These are phyloP conservation scores for Papilio helenus DNA, from an alignment of 1,140 invertebrate genomes.

Conservation along the genomic window DNA sequence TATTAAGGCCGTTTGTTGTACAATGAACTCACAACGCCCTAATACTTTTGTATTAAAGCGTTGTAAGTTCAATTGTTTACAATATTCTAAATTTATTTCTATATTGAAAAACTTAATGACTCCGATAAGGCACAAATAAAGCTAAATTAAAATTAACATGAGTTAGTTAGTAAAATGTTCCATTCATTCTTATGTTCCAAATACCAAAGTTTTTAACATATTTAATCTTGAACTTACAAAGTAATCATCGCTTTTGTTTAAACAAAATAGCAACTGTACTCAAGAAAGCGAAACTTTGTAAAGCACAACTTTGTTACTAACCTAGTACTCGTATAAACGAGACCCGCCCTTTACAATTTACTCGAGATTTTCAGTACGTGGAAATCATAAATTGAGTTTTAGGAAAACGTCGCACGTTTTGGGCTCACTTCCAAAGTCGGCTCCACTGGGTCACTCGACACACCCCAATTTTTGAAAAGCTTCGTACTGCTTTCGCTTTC, in stretches of 20 bases:
- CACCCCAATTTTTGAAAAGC: conserved; percentile 46
- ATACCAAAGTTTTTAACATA: too few species aligned
- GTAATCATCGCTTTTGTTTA: neutral
- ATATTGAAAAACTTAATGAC: neutral
- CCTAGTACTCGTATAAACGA: neutral
- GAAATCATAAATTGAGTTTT: conserved; percentile 35
- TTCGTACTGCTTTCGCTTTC: conserved; percentile 45
- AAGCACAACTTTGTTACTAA: neutral
- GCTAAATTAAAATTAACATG: too few species aligned
- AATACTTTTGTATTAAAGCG: too few species aligned
- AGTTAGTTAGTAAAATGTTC: too few species aligned
- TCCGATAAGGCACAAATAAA: neutral
- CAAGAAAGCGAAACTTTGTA: neutral
- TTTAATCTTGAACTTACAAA: neutral
- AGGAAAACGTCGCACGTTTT: conserved; percentile 20
- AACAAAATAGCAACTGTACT: neutral
- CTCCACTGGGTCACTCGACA: conserved; percentile 43
- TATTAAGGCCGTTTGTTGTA: conserved; percentile 33
- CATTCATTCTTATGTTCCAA: too few species aligned
- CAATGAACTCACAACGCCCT: conserved; percentile 31
- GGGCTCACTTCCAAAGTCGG: conserved; percentile 18
- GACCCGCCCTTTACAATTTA: conserved; percentile 2
- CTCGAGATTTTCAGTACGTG: conserved; percentile 21
- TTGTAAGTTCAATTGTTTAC: neutral
- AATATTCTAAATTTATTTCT: neutral